These are phyloP conservation scores for Notiomystis cincta DNA, from an alignment of 2,113 vertebrate genomes.

Conservation along the genomic window DNA sequence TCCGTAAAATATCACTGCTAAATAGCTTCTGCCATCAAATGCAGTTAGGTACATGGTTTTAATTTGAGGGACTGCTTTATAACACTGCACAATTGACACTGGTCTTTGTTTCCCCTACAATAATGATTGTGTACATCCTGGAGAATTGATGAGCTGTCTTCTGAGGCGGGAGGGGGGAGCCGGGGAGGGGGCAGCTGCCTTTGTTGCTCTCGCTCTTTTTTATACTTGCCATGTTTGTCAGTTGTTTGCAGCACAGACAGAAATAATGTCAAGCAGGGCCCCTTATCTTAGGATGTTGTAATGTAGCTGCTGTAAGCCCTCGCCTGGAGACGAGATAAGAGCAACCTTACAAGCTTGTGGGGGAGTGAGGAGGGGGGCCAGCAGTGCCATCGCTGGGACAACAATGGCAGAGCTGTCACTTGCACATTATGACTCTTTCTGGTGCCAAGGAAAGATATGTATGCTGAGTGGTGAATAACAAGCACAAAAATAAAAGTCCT, in stretches of 20 bases:
- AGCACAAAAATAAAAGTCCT: slow-evolving; percentile 79
- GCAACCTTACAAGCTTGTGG: slow-evolving; percentile 72
- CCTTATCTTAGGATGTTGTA: slow-evolving; percentile 87
- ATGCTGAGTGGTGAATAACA: slow-evolving; percentile 75
- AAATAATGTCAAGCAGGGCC: slow-evolving; percentile 83
- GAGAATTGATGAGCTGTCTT: slow-evolving; percentile 94
- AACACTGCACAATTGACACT: slow-evolving; percentile 87
- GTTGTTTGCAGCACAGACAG: slow-evolving; percentile 74
- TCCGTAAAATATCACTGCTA: slow-evolving; percentile 91
- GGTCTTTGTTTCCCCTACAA: slow-evolving; percentile 85
- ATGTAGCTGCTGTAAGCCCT: slow-evolving; percentile 81
- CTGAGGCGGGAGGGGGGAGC: slow-evolving; percentile 33
- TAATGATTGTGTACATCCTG: slow-evolving; percentile 91
- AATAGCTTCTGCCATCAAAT: slow-evolving; percentile 94
- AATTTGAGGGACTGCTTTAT: slow-evolving; percentile 95
- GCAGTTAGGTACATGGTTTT: slow-evolving; percentile 95
- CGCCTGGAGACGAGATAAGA: slow-evolving; percentile 86
- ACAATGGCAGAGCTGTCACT: slow-evolving; percentile 79
- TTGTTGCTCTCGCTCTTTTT: slow-evolving; percentile 68
- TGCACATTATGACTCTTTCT: slow-evolving; percentile 76
- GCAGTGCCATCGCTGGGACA: slow-evolving; percentile 53
- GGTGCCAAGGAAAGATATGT: slow-evolving; percentile 69
- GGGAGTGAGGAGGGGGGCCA: background rate
- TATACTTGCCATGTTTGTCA: slow-evolving; percentile 83
- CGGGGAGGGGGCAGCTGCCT: background rate